phyloP scores from a whole-genome alignment of 2,888 invertebrate genomes.

The Nebria brevicollis region DNA sequence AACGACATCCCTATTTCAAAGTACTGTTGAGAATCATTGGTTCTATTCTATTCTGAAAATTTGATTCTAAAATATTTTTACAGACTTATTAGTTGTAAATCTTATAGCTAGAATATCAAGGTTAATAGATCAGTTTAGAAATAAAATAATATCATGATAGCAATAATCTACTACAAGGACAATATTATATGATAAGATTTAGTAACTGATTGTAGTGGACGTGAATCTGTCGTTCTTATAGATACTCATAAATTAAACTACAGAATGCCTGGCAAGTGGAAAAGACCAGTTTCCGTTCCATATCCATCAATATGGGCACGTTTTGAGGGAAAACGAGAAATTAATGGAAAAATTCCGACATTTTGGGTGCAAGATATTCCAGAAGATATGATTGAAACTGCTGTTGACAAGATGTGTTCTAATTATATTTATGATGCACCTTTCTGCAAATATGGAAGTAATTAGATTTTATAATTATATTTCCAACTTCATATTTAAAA shows the following conservation, averaged over 20 bases:
- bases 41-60: no score
- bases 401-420: conserved; percentile 61
- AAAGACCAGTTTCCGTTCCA: conserved; percentile 60
- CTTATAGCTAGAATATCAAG: no score
- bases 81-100: no score
- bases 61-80: no score
- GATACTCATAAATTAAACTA: neutral
- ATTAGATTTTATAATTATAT: neutral
- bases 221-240: no score
- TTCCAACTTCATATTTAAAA: conserved; percentile 31
- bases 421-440: conserved; percentile 67
- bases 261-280: conserved; percentile 56
- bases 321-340: conserved; percentile 58
- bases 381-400: conserved; percentile 61
- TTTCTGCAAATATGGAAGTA: conserved; percentile 64
- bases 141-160: no score
- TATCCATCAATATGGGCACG: conserved; percentile 63
- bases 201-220: no score
- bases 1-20: no score
- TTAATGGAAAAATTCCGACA: conserved; percentile 57
- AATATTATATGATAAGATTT: no score
- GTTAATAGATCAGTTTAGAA: no score
- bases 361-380: conserved; percentile 67
- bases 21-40: no score
- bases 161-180: no score